A percentile compares a stretch with the other conserved stretches of the same genome.
Conservation (phyloP, 2,888 invertebrate species). For the Leistus spinibarbis region DNA sequence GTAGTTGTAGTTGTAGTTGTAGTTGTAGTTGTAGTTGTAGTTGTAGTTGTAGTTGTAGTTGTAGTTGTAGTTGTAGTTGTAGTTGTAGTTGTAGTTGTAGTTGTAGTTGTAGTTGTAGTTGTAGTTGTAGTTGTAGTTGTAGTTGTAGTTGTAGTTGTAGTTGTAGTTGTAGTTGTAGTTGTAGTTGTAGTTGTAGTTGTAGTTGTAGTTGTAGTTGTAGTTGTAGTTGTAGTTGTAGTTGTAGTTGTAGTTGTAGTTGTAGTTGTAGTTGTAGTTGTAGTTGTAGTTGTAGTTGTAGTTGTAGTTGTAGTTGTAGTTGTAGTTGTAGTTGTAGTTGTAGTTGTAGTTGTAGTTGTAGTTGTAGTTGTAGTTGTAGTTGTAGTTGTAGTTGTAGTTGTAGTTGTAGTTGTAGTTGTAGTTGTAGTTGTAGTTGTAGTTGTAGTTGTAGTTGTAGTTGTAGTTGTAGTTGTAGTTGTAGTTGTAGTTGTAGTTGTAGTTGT, state of each 20-base stretch:
- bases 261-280: slow-evolving; percentile 9
- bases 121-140: too few species aligned
- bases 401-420: slow-evolving; percentile 17
- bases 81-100: too few species aligned
- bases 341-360: slow-evolving; percentile 7
- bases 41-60: too few species aligned
- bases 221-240: slow-evolving; percentile 9
- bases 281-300: slow-evolving; percentile 8
- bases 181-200: slow-evolving; percentile 5
- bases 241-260: background rate
- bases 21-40: too few species aligned
- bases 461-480: slow-evolving; percentile 25
- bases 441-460: slow-evolving; percentile 20
- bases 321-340: slow-evolving; percentile 3
- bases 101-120: too few species aligned
- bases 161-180: too few species aligned
- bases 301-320: slow-evolving; percentile 15
- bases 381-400: slow-evolving; percentile 18
- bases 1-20: too few species aligned
- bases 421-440: slow-evolving; percentile 13
- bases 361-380: slow-evolving; percentile 19
- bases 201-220: slow-evolving; percentile 11
- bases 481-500: slow-evolving; percentile 26
- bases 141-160: too few species aligned
- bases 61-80: too few species aligned